phyloP scores from a whole-genome alignment of 2,888 invertebrate genomes.

The Caenorhabditis japonica region DNA sequence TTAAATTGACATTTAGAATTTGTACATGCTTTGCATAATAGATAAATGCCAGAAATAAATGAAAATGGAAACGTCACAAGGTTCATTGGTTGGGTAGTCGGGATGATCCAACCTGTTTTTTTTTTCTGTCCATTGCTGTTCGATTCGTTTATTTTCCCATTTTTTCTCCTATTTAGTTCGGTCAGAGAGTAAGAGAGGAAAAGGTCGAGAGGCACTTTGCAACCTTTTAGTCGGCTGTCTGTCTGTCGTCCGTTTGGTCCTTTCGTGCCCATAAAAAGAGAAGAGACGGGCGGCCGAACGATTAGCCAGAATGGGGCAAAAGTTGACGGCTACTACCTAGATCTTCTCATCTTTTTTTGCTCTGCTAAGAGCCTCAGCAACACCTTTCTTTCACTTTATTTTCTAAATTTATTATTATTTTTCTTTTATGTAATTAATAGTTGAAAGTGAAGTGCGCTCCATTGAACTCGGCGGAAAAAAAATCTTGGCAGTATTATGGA shows the following conservation, averaged over 20 bases:
- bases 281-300: slow-evolving; percentile 24
- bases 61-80: too few species aligned
- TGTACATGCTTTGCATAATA: too few species aligned
- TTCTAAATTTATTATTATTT: slow-evolving; percentile 11
- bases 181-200: slow-evolving; percentile 3
- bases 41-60: too few species aligned
- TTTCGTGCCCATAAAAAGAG: slow-evolving; percentile 7
- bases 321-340: slow-evolving; percentile 15
- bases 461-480: too few species aligned
- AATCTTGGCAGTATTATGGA: too few species aligned
- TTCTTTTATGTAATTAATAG: too few species aligned
- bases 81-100: too few species aligned
- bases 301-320: slow-evolving; percentile 35
- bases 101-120: not conserved
- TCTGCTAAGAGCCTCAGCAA: slow-evolving; percentile 11
- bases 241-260: not conserved
- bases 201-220: slow-evolving; percentile 38
- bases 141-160: not conserved
- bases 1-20: too few species aligned
- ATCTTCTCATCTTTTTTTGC: slow-evolving; percentile 19
- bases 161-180: too few species aligned
- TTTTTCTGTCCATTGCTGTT: slow-evolving; percentile 1
- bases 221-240: slow-evolving; percentile 43
- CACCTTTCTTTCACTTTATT: slow-evolving; percentile 24
- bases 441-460: too few species aligned